Percentiles rank a stretch among this genome's conserved stretches.
phyloP scores from a whole-genome alignment of 2,113 vertebrate genomes.

The Cavia porcellus region DNA sequence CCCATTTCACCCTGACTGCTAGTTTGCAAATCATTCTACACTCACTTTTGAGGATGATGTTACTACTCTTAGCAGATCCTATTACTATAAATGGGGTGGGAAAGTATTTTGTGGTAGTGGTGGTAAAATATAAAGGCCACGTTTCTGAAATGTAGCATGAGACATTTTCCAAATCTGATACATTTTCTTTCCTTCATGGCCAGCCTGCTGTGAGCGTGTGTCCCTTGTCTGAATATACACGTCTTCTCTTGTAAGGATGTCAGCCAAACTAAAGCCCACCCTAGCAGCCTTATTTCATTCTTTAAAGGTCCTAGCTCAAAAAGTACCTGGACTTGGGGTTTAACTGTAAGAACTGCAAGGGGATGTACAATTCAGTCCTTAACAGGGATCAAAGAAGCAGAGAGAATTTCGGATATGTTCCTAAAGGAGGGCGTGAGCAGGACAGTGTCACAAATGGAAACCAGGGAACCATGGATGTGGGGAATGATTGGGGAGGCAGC shows the following conservation, averaged over 20 bases:
- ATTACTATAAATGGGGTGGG: not conserved
- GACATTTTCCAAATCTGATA: not conserved
- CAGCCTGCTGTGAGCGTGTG: not conserved
- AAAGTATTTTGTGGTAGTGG: not conserved
- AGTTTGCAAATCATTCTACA: not conserved
- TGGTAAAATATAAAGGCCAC: not conserved
- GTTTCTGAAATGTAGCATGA: not conserved
- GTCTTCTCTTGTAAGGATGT: not conserved
- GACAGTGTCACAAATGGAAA: not conserved
- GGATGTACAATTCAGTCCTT: not conserved
- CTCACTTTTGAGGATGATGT: not conserved
- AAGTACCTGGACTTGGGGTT: not conserved
- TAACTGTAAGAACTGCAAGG: not conserved
- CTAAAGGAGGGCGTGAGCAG: not conserved
- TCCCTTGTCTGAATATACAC: not conserved
- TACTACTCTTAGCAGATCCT: not conserved
- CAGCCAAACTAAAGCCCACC: not conserved
- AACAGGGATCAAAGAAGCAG: not conserved
- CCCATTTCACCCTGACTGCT: not conserved
- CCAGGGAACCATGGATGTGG: accelerated
- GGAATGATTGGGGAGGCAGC: not conserved
- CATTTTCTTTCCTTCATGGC: not conserved
- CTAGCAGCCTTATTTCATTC: not conserved
- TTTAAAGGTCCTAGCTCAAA: not conserved
- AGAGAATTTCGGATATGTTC: not conserved